Evolutionary conservation across 1,140 invertebrate species (phyloP).

Genomic region (Cotesia glomerata): DNA sequence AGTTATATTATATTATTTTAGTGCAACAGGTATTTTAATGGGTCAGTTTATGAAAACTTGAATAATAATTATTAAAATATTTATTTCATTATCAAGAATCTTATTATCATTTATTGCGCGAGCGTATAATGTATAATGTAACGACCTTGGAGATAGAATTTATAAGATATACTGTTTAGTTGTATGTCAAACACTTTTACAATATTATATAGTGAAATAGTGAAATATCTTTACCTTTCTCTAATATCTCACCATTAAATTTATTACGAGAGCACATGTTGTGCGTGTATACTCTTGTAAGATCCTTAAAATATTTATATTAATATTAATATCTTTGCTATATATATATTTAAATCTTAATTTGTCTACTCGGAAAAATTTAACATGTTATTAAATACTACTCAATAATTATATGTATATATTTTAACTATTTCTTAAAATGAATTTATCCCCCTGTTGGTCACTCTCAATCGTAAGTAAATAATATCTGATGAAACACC

Average conservation of each 20-base stretch:
- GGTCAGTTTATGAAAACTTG: too few species aligned
- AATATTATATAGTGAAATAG: neutral
- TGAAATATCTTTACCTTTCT: constrained; percentile 20
- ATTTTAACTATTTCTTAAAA: neutral
- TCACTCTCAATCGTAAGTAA: neutral
- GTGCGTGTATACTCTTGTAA: too few species aligned
- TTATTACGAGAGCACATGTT: constrained; percentile 17
- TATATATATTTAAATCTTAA: too few species aligned
- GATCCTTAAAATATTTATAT: too few species aligned
- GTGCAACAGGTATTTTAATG: too few species aligned
- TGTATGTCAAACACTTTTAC: too few species aligned
- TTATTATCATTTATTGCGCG: too few species aligned
- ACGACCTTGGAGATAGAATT: constrained; percentile 12
- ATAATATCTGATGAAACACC: neutral
- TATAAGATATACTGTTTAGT: neutral
- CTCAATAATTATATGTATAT: neutral
- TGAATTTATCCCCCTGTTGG: too few species aligned
- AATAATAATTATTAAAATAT: neutral
- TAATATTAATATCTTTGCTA: too few species aligned
- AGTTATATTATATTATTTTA: too few species aligned
- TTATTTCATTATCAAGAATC: neutral
- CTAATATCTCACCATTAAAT: constrained; percentile 6
- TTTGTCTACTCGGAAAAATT: too few species aligned
- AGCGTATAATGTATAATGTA: neutral
- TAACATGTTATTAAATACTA: neutral